Evolutionary conservation across 2,113 vertebrate genomes (phyloP).

Genomic region (Galbula dea): DNA sequence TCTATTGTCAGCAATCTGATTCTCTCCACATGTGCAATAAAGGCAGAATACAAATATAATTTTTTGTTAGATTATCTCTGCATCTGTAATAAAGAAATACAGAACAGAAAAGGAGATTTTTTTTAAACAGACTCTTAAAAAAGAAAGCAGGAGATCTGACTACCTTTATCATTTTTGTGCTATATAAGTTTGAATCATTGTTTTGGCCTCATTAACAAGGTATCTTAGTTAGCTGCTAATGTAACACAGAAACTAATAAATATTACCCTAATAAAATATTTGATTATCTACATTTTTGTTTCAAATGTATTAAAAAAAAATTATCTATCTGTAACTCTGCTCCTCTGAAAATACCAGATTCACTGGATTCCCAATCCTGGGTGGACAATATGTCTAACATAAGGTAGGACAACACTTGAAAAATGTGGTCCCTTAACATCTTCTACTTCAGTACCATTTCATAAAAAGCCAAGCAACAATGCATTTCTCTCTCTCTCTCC

Average conservation of each 20-base stretch:
- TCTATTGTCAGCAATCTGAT: background rate
- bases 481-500: background rate
- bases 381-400: background rate
- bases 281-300: background rate
- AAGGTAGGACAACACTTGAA: background rate
- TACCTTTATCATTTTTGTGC: background rate
- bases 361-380: background rate
- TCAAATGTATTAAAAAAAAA: background rate
- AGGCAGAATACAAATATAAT: background rate
- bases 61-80: background rate
- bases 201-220: background rate
- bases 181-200: background rate
- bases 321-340: background rate
- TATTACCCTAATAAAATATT: background rate
- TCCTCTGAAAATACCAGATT: background rate
- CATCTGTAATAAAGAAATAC: background rate
- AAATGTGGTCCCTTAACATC: background rate
- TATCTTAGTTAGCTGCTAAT: background rate
- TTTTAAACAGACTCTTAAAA: background rate
- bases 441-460: background rate
- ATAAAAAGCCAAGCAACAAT: background rate
- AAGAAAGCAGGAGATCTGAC: background rate
- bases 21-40: background rate
- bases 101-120: fast-evolving
- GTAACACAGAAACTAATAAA: background rate